Evolutionary conservation across 2,113 vertebrate species (phyloP).

Genomic region (Pomatorhinus ruficollis): DNA sequence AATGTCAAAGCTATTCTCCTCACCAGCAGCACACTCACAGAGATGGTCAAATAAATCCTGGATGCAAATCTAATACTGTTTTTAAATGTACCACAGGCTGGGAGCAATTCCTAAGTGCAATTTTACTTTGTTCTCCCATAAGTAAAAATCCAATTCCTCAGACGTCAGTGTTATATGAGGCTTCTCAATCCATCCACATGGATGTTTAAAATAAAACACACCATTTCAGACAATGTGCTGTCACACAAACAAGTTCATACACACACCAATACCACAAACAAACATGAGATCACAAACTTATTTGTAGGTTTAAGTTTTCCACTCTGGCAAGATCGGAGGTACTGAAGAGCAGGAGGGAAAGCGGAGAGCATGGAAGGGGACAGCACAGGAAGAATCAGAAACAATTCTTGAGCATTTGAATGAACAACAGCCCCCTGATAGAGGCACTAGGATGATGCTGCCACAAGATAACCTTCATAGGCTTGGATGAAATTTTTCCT

Average conservation of each 20-base stretch:
- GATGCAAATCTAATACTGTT: neutral
- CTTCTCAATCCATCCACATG: neutral
- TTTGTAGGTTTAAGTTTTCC: neutral
- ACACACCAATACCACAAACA: neutral
- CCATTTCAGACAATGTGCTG: neutral
- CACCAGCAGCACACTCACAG: neutral
- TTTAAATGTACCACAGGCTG: neutral
- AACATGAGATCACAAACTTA: neutral
- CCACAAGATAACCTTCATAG: constrained; percentile 23
- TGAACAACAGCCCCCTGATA: neutral
- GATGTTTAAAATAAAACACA: neutral
- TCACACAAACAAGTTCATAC: neutral
- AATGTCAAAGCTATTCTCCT: neutral
- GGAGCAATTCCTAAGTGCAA: neutral
- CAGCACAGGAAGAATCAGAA: constrained; percentile 34
- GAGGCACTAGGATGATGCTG: constrained; percentile 14
- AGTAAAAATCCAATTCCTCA: neutral
- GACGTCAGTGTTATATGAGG: neutral
- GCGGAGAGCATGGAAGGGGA: constrained; percentile 12
- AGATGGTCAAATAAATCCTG: neutral
- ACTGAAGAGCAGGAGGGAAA: neutral
- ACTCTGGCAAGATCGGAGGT: neutral
- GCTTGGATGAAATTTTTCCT: neutral
- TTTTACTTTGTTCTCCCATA: neutral
- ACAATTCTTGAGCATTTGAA: neutral